These are phyloP conservation scores for Himantopus leucocephalus DNA, from an alignment of 2,113 vertebrate genomes.

Conservation along the genomic window DNA sequence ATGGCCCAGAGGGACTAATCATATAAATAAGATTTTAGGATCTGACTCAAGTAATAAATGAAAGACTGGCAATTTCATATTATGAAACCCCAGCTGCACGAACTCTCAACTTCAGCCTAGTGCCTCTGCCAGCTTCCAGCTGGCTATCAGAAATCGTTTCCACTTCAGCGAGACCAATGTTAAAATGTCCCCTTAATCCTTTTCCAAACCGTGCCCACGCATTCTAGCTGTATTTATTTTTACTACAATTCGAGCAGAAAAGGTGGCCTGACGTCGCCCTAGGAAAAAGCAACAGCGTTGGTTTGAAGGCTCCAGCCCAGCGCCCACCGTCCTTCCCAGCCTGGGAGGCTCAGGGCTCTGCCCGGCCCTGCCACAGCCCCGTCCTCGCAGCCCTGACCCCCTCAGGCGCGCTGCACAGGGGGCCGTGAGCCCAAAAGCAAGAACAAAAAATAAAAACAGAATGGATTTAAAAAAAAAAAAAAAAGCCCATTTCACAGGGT, in stretches of 20 bases:
- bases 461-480: not conserved
- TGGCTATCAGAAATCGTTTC: constrained; percentile 67
- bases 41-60: constrained; percentile 52
- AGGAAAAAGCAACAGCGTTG: not conserved
- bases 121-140: constrained; percentile 59
- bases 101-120: constrained; percentile 48
- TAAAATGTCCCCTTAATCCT: constrained; percentile 55
- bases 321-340: accelerated
- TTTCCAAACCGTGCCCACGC: constrained; percentile 36
- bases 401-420: no score
- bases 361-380: not conserved
- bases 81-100: constrained; percentile 61
- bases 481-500: not conserved
- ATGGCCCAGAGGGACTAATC: constrained; percentile 56
- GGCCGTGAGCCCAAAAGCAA: not conserved
- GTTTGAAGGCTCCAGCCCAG: not conserved
- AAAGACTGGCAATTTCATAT: constrained; percentile 40
- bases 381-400: not conserved
- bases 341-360: not conserved
- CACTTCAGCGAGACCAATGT: constrained; percentile 34
- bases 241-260: constrained; percentile 33
- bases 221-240: constrained; percentile 56
- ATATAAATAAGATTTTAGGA: constrained; percentile 61
- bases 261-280: constrained; percentile 19
- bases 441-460: not conserved